Percentiles rank a stretch among this genome's conserved stretches.
Conservation (phyloP, 2,888 invertebrate species). For the Drosophila recens region DNA sequence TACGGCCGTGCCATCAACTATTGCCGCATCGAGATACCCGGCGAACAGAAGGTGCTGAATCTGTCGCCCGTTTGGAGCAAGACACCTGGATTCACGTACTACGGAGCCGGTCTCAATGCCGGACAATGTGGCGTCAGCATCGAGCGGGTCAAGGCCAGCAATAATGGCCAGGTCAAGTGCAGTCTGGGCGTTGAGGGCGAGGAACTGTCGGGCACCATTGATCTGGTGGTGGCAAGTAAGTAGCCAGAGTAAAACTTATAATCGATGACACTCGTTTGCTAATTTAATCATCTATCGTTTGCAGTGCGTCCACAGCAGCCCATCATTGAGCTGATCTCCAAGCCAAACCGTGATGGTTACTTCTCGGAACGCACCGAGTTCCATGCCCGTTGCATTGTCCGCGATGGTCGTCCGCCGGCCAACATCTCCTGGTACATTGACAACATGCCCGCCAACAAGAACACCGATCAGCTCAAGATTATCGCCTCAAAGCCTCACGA, state of each 20-base stretch:
- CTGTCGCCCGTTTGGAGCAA: slow-evolving; percentile 86
- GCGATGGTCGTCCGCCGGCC: slow-evolving; percentile 90
- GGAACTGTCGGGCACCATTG: slow-evolving; percentile 88
- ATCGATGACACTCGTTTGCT: not conserved
- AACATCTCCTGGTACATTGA: slow-evolving; percentile 91
- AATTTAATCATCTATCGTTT: not conserved
- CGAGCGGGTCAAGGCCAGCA: slow-evolving; percentile 87
- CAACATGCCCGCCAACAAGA: slow-evolving; percentile 88
- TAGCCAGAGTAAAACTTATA: slow-evolving; percentile 63
- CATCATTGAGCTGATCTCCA: slow-evolving; percentile 77
- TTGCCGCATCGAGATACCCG: slow-evolving; percentile 86
- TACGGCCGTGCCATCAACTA: slow-evolving; percentile 81
- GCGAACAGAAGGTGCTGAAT: slow-evolving; percentile 85
- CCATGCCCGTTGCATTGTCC: slow-evolving; percentile 89
- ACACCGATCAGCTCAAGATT: slow-evolving; percentile 86
- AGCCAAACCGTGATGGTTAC: slow-evolving; percentile 78
- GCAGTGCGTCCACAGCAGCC: slow-evolving; percentile 84
- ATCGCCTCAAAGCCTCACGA: slow-evolving; percentile 85
- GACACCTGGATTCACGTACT: slow-evolving; percentile 86
- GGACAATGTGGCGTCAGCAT: slow-evolving; percentile 92
- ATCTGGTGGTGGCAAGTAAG: slow-evolving; percentile 91
- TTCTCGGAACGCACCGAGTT: slow-evolving; percentile 87
- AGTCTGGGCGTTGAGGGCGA: slow-evolving; percentile 87
- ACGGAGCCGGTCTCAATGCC: slow-evolving; percentile 86
- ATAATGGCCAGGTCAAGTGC: slow-evolving; percentile 91